phyloP scores from a whole-genome alignment of 2,113 vertebrate species.

The Bucco capensis region DNA sequence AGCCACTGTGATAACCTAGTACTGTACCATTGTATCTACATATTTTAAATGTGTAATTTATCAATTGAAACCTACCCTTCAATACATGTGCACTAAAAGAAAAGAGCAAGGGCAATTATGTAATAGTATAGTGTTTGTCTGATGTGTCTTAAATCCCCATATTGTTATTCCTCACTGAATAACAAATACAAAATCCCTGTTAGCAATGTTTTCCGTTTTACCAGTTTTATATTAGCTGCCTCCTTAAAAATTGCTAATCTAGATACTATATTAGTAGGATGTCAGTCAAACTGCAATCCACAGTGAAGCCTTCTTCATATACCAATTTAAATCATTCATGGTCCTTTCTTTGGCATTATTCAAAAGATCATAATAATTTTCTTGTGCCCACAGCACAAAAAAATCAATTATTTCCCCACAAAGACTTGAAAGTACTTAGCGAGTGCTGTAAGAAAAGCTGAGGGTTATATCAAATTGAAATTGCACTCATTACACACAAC shows the following conservation, averaged over 20 bases:
- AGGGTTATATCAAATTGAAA: slow-evolving; percentile 99
- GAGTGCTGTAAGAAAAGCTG: slow-evolving; percentile 98
- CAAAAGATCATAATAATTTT: slow-evolving; percentile 99
- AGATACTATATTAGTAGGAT: slow-evolving; percentile 88
- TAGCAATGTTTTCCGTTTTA: slow-evolving; percentile 76
- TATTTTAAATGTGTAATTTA: slow-evolving; percentile 74
- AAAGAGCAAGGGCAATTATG: slow-evolving; percentile 71
- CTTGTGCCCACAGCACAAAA: slow-evolving; percentile 98
- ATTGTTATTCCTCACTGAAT: slow-evolving; percentile 70
- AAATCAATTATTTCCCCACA: slow-evolving; percentile 99
- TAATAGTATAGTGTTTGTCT: slow-evolving; percentile 72
- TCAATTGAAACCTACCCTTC: slow-evolving; percentile 70
- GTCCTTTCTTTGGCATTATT: slow-evolving; percentile 99
- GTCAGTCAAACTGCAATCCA: slow-evolving; percentile 95
- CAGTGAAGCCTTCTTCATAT: slow-evolving; percentile 94
- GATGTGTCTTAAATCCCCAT: slow-evolving; percentile 69
- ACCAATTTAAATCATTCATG: slow-evolving; percentile 99
- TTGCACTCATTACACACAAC: slow-evolving; percentile 99
- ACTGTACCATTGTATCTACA: slow-evolving; percentile 62
- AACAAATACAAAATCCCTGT: slow-evolving; percentile 69
- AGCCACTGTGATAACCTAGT: slow-evolving; percentile 38
- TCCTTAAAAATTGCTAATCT: slow-evolving; percentile 94
- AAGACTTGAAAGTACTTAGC: slow-evolving; percentile 99
- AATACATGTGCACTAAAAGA: slow-evolving; percentile 70
- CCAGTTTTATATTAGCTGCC: slow-evolving; percentile 75